These are phyloP conservation scores for Myzus persicae DNA, from an alignment of 1,140 invertebrate species.

Conservation along the genomic window DNA sequence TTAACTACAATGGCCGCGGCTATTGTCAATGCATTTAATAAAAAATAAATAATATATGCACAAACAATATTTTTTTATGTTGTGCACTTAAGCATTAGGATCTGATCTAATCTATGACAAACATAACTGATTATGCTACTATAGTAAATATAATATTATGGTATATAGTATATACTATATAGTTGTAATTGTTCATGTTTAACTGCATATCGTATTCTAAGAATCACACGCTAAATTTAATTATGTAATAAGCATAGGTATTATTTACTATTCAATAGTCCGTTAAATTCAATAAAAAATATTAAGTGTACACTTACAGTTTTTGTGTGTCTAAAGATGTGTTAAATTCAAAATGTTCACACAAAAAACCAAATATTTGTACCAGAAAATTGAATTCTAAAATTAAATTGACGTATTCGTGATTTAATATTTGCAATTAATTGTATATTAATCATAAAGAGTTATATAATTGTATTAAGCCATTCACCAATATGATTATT, in stretches of 20 bases:
- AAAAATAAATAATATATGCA: neutral
- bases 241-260: neutral
- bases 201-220: neutral
- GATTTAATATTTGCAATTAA: neutral
- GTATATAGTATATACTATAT: neutral
- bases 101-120: neutral
- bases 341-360: constrained; percentile 25
- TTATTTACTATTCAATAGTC: neutral
- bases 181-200: neutral
- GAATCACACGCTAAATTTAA: neutral
- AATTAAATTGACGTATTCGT: neutral
- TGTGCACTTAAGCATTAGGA: neutral
- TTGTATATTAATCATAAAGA: neutral
- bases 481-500: neutral
- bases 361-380: neutral
- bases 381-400: neutral
- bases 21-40: neutral
- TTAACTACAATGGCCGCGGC: neutral
- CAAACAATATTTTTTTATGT: neutral
- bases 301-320: neutral
- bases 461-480: neutral
- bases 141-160: neutral
- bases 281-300: neutral
- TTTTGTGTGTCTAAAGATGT: constrained; percentile 19
- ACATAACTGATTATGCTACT: neutral